Conservation (phyloP, 2,888 invertebrate species). For the Phortica okadai region DNA sequence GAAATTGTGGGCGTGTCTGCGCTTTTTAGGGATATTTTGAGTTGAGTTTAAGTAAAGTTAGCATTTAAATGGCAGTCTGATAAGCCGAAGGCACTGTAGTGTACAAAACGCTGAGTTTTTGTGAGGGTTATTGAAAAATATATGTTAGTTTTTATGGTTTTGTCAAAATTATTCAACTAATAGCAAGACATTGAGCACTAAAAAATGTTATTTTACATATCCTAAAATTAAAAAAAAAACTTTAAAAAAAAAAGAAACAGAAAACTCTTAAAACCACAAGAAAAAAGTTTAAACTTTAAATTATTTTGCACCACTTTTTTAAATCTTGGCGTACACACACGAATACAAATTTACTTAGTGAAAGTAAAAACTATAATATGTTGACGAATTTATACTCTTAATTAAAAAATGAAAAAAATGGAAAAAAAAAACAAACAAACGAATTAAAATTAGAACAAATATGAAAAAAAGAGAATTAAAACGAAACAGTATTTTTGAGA, state of each 20-base stretch:
- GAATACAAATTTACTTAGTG: constrained; percentile 6
- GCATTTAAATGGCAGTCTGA: not conserved
- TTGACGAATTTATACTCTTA: constrained; percentile 33
- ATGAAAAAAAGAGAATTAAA: constrained; percentile 30
- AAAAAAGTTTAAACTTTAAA: constrained; percentile 1
- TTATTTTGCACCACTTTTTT: not conserved
- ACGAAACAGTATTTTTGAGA: constrained; percentile 18
- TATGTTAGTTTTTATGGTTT: not conserved
- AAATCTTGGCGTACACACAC: constrained; percentile 13
- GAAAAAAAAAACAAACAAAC: constrained; percentile 30
- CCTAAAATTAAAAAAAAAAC: constrained; percentile 10
- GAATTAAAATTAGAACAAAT: constrained; percentile 40
- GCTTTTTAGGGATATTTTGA: constrained; percentile 16
- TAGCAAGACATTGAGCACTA: constrained; percentile 6
- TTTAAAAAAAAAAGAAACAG: constrained; percentile 30
- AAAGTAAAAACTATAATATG: constrained; percentile 22
- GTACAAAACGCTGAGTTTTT: constrained; percentile 24
- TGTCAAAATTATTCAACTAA: not conserved
- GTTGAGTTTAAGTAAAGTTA: constrained; percentile 15
- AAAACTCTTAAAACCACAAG: not conserved
- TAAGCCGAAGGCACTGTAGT: constrained; percentile 45
- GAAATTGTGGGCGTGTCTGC: not conserved
- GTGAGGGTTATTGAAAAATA: not conserved
- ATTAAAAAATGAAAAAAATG: constrained; percentile 40
- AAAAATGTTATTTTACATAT: constrained; percentile 18